These are phyloP conservation scores for Sebastes trivittatus DNA, from an alignment of 2,797 vertebrate species.

Conservation along the genomic window DNA sequence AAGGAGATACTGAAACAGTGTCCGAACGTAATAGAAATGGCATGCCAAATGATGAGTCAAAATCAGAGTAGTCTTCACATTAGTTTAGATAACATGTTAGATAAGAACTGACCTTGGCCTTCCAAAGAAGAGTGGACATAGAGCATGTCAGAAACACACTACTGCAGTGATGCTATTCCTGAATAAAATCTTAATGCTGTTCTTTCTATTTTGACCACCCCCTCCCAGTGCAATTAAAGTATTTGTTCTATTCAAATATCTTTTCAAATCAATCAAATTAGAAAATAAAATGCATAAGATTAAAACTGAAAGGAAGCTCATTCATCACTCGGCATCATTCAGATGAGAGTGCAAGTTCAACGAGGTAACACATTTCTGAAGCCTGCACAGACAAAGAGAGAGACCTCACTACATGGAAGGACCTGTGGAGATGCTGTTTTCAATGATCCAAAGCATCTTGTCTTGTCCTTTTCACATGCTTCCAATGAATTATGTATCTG, in stretches of 20 bases:
- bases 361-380: conserved; percentile 20
- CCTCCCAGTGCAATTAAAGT: neutral
- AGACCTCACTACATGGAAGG: conserved; percentile 47
- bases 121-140: neutral
- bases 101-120: conserved; percentile 23
- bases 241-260: neutral
- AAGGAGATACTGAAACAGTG: too few species aligned
- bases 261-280: conserved; percentile 9
- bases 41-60: neutral
- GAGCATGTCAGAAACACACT: neutral
- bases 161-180: neutral
- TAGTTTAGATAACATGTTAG: neutral
- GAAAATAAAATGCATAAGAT: conserved; percentile 12
- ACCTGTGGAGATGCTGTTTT: conserved; percentile 78
- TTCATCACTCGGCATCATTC: conserved; percentile 28
- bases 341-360: conserved; percentile 30
- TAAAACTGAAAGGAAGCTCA: neutral
- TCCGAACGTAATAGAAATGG: neutral
- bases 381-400: conserved; percentile 48
- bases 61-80: conserved; percentile 5
- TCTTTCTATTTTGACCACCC: neutral
- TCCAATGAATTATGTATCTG: conserved; percentile 87
- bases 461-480: conserved; percentile 83
- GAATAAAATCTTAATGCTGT: neutral
- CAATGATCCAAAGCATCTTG: conserved; percentile 83